Percentiles rank a stretch among this genome's conserved stretches.
Evolutionary conservation across 2,888 invertebrate species (phyloP).

Genomic region (Drosophila silvestris): DNA sequence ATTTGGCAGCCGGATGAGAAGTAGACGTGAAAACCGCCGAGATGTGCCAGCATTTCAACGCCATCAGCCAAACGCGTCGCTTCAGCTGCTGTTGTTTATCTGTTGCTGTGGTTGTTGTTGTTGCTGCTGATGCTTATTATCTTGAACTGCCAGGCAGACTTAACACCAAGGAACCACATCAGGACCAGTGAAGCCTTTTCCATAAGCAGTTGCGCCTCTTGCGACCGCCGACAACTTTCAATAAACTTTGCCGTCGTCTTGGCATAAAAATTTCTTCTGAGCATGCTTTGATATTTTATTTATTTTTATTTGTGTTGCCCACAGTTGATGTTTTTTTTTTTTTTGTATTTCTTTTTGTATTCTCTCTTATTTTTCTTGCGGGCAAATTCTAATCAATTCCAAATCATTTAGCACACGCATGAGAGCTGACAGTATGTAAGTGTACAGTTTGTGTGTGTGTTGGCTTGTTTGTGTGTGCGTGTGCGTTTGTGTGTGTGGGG

Average conservation of each 20-base stretch:
- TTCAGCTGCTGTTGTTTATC: conserved; percentile 44
- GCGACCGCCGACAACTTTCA: conserved; percentile 59
- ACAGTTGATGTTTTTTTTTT: conserved; percentile 17
- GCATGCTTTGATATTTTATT: conserved; percentile 76
- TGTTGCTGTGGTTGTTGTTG: conserved; percentile 32
- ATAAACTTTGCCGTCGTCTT: conserved; percentile 65
- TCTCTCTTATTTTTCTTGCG: conserved; percentile 29
- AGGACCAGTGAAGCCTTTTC: conserved; percentile 45
- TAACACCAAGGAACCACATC: conserved; percentile 30
- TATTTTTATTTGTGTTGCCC: conserved; percentile 69
- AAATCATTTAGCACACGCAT: conserved; percentile 78
- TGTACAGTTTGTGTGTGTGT: conserved; percentile 10
- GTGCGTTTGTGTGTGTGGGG: conserved; percentile 14
- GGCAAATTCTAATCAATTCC: conserved; percentile 74
- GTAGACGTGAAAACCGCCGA: conserved; percentile 46
- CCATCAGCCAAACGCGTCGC: conserved; percentile 41
- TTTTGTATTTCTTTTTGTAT: conserved; percentile 25
- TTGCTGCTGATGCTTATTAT: conserved; percentile 65
- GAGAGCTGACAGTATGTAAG: conserved; percentile 62
- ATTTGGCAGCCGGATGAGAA: conserved; percentile 64
- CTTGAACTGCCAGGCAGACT: conserved; percentile 45
- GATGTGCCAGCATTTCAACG: conserved; percentile 62
- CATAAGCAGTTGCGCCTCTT: conserved; percentile 42
- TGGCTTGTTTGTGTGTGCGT: neutral
- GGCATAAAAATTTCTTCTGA: conserved; percentile 72